Percentiles rank a stretch among this genome's conserved stretches.
Conservation (phyloP, 1,140 invertebrate species). For the Aleiodes sp. region DNA sequence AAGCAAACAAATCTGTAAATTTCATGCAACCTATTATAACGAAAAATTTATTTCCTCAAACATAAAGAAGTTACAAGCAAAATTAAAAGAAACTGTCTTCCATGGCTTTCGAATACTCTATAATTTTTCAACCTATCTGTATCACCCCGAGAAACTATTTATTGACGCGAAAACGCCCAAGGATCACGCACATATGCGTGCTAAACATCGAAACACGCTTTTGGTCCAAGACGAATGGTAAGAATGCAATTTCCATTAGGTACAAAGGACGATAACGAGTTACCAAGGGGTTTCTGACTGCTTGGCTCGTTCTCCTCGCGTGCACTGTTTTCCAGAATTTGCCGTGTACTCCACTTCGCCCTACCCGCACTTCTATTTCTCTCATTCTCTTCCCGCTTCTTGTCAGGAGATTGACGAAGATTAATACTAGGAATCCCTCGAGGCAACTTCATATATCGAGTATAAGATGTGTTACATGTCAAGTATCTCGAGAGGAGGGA, state of each 20-base stretch:
- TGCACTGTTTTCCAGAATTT: conserved; percentile 5
- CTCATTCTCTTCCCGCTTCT: neutral
- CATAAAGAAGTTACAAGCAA: no score
- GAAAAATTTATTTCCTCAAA: no score
- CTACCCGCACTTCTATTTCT: neutral
- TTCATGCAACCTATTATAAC: no score
- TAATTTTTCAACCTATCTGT: conserved; percentile 1
- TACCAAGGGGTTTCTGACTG: neutral
- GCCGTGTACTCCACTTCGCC: neutral
- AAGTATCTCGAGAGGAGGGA: no score
- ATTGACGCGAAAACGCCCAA: conserved; percentile 1
- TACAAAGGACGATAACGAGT: conserved; percentile 8
- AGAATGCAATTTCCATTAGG: conserved; percentile 31
- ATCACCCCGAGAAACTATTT: conserved; percentile 9
- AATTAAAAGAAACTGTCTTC: no score
- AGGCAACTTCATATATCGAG: no score
- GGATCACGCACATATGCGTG: conserved; percentile 18
- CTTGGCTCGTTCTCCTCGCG: neutral
- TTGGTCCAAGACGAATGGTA: conserved; percentile 16
- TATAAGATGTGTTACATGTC: no score
- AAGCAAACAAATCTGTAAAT: no score
- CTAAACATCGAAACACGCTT: no score
- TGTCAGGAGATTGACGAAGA: neutral
- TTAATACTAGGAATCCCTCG: neutral
- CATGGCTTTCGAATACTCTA: no score